These are phyloP conservation scores for Panagrolaimus sp. DNA, from an alignment of 1,140 invertebrate genomes.

Conservation along the genomic window DNA sequence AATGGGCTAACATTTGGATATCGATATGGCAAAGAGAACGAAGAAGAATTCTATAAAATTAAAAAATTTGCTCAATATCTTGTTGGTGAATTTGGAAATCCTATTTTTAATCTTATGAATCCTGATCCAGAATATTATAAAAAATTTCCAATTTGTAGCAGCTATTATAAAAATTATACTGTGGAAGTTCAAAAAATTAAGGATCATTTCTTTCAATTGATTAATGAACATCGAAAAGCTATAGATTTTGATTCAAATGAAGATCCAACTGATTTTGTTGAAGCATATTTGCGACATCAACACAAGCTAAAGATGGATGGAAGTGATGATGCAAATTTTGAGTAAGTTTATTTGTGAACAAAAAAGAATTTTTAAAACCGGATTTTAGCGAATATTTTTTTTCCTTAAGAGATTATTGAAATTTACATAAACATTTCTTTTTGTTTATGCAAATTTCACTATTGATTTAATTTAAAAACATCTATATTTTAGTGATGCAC, in stretches of 20 bases:
- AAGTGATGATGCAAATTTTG: background rate
- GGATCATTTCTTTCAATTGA: background rate
- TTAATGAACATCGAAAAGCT: background rate
- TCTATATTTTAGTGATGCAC: conserved; percentile 18
- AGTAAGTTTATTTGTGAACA: background rate
- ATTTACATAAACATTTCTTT: background rate
- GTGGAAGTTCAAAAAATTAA: conserved; percentile 8
- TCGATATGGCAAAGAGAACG: conserved; percentile 8
- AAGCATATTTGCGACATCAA: conserved; percentile 17
- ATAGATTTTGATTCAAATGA: background rate
- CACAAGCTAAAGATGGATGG: background rate
- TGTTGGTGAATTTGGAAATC: background rate
- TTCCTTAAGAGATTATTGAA: no score
- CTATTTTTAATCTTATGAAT: background rate
- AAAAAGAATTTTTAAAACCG: background rate
- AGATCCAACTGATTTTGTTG: conserved; percentile 14
- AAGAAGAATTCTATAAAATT: conserved; percentile 1
- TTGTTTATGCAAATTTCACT: no score
- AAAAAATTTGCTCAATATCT: background rate
- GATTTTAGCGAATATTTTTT: no score
- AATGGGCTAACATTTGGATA: conserved; percentile 23
- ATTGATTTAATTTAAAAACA: no score
- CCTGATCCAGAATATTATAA: background rate
- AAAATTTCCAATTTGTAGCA: conserved; percentile 19
- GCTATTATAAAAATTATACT: conserved; percentile 10